Conservation (phyloP, 2,888 invertebrate genomes). For the Amitus sp. region DNA sequence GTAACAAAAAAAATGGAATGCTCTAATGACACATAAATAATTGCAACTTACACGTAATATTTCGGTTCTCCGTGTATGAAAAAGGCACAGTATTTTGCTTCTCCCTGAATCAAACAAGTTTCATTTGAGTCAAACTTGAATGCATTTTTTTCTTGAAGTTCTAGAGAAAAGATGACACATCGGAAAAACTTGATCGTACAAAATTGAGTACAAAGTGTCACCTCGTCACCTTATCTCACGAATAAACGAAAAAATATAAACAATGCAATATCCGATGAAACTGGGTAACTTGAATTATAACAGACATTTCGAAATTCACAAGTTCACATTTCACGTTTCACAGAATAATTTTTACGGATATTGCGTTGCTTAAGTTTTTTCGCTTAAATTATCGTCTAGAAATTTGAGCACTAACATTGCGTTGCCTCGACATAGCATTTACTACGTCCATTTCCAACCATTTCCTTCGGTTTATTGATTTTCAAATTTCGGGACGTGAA, state of each 20-base stretch:
- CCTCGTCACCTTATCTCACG: too few species aligned
- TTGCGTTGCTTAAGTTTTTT: constrained; percentile 14
- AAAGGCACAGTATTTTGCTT: constrained; percentile 66
- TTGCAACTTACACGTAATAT: constrained; percentile 63
- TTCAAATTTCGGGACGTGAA: constrained; percentile 55
- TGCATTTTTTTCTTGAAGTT: too few species aligned
- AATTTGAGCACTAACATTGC: constrained; percentile 25
- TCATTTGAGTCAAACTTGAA: too few species aligned
- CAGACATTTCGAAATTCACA: constrained; percentile 60
- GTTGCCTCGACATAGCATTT: constrained; percentile 57
- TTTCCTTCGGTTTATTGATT: constrained; percentile 62
- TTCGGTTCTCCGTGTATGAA: constrained; percentile 65
- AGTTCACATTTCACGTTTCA: constrained; percentile 56
- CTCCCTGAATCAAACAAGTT: constrained; percentile 50
- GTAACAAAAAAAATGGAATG: too few species aligned
- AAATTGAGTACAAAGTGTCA: too few species aligned
- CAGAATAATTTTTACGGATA: constrained; percentile 50
- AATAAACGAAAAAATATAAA: constrained; percentile 16
- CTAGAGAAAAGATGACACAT: too few species aligned
- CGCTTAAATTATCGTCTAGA: neutral
- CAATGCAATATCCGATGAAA: constrained; percentile 26
- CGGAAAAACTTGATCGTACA: too few species aligned
- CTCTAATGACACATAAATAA: neutral
- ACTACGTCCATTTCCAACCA: constrained; percentile 47
- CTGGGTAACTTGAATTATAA: constrained; percentile 51